Base-by-base conservation (phyloP, 2,888 invertebrate genomes). In the Aricia artaxerxes region DNA sequence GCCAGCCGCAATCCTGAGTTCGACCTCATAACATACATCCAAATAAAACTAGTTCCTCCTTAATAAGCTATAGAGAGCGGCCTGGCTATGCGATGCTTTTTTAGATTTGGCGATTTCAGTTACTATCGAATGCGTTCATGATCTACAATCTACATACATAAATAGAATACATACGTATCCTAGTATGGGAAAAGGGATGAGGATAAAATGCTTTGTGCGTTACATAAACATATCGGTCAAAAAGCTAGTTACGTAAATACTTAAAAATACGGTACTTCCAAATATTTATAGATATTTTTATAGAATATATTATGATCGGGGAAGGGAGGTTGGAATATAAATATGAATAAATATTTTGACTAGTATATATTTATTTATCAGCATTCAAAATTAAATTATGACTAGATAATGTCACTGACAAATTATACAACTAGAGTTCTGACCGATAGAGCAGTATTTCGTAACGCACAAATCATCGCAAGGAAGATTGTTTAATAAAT, bases 371-470 rank as follows among this genome's bases (percentile, higher is more conserved):
- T 92, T 91, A 90, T 86, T 89, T 82, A 79, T 82, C 86, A 88
- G 81, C 86, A 88, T 87, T 83, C 83, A 89, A 88, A 91, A 93
- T 92, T 92, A 94, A 94, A 94, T 94, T 94, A 90, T 88, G 81
- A 90, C 93, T 94, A 94, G 94, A 94, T 92, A 90, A 94, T 94
- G 94, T 94, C 94, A 94, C 94, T 89, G 89, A 92, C 89, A 91
- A 87, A 82, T 82, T 40, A 61, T 75, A 84, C 85, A 89, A 92
- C 92, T 92, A 92, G 91, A 87, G 85, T 93, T 89, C 89, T 94
- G 94, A 94, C 94, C 94, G 94, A 92, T 84, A 81, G 80, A 80
- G 79, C 81, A 81, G 72, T 80, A 73, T 78, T 57, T 72, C 61
- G 61, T 77, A 80, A 57, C 93, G 93, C 93, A 94, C 93, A 91